Conservation (phyloP, 92 coral and sea anemone species). For the Porites lobata region DNA sequence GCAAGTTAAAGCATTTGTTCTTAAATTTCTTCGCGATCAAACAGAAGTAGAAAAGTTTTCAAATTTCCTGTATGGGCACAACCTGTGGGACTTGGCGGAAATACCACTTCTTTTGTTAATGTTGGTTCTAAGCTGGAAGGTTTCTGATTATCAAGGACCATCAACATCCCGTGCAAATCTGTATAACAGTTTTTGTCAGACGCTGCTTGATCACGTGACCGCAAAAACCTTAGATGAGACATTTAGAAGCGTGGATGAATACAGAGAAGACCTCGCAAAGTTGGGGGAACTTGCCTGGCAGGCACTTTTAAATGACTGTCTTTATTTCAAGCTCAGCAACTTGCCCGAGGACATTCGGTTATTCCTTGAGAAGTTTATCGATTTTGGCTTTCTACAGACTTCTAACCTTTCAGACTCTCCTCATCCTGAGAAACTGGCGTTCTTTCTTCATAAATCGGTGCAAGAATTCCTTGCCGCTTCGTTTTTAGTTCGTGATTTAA, state of each 20-base stretch:
- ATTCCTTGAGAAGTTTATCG: neutral
- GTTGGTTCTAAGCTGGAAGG: slow-evolving; percentile 32
- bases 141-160: neutral
- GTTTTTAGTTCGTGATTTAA: slow-evolving; percentile 8
- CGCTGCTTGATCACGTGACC: slow-evolving; percentile 1
- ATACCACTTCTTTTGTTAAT: slow-evolving; percentile 20
- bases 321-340: neutral
- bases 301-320: slow-evolving; percentile 19
- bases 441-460: slow-evolving; percentile 20
- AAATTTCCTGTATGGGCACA: neutral
- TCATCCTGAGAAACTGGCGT: neutral
- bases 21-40: neutral
- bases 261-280: slow-evolving; percentile 1
- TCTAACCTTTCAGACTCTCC: slow-evolving; percentile 5
- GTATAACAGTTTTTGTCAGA: neutral
- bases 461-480: slow-evolving; percentile 34
- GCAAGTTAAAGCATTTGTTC: neutral
- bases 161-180: neutral
- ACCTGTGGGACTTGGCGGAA: slow-evolving; percentile 16
- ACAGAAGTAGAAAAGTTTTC: neutral
- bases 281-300: slow-evolving; percentile 20
- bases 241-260: neutral
- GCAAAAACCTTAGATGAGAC: neutral
- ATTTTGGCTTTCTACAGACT: slow-evolving; percentile 10
- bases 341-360: neutral